Conservation (phyloP, 2,888 invertebrate species). For the Gerosis bhagava region DNA sequence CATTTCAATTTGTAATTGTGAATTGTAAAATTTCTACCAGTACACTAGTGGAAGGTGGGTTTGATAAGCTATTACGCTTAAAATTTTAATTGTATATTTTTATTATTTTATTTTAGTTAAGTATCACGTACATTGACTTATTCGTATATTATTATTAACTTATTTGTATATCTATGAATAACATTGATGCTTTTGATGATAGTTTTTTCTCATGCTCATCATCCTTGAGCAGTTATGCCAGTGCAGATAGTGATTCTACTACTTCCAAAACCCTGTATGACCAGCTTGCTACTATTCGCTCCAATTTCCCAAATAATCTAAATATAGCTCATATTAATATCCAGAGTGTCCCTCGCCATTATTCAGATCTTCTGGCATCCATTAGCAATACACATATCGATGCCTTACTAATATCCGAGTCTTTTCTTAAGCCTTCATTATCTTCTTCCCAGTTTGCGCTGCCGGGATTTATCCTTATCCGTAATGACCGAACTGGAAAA, state of each 20-base stretch:
- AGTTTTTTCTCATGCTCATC: not conserved
- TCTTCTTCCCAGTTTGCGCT: not conserved
- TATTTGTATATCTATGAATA: no score
- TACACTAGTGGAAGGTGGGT: no score
- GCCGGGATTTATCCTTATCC: not conserved
- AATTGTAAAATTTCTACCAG: no score
- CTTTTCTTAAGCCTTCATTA: not conserved
- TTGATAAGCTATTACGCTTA: no score
- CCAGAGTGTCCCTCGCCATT: not conserved
- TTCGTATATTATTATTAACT: not conserved
- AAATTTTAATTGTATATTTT: no score
- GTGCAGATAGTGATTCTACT: not conserved
- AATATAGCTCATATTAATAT: not conserved
- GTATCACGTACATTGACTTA: no score
- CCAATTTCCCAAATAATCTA: not conserved
- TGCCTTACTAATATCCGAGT: not conserved
- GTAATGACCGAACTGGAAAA: not conserved
- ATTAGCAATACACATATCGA: not conserved
- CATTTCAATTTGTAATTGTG: no score
- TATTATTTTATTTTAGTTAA: no score
- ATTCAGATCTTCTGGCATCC: conserved; percentile 2
- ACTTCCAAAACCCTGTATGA: not conserved
- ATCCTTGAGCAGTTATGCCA: not conserved
- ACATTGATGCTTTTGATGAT: not conserved
- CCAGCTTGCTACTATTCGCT: not conserved